Evolutionary conservation across 2,797 vertebrate species (phyloP).

Genomic region (Onychomys arenicola): DNA sequence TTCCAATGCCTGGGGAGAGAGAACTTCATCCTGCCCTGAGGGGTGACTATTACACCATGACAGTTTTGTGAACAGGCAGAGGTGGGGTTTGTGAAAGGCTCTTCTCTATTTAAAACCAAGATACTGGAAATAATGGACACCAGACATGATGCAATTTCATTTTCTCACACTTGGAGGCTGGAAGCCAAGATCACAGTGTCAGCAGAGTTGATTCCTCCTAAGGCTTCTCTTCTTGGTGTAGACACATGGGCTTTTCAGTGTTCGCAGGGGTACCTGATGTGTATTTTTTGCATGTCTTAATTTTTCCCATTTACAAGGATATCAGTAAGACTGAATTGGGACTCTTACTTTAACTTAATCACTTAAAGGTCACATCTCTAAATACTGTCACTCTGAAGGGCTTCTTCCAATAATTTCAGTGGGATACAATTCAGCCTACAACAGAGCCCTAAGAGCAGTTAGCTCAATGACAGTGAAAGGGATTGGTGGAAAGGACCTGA

Average conservation of each 20-base stretch:
- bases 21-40: background rate
- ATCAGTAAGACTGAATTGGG: background rate
- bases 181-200: background rate
- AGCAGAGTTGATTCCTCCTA: background rate
- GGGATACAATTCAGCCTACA: background rate
- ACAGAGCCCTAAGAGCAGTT: background rate
- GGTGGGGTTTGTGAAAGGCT: background rate
- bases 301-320: background rate
- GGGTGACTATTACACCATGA: background rate
- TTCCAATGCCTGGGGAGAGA: background rate
- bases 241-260: background rate
- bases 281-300: background rate
- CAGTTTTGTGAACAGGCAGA: background rate
- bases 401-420: background rate
- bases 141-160: background rate
- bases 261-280: background rate
- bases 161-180: background rate
- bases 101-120: background rate
- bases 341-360: background rate
- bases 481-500: background rate
- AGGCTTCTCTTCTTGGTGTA: background rate
- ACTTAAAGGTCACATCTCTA: background rate
- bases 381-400: background rate
- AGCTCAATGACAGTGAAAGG: background rate
- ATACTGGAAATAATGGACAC: background rate